These are phyloP conservation scores for Formicarius rufipectus DNA, from an alignment of 2,113 vertebrate species.

Conservation along the genomic window DNA sequence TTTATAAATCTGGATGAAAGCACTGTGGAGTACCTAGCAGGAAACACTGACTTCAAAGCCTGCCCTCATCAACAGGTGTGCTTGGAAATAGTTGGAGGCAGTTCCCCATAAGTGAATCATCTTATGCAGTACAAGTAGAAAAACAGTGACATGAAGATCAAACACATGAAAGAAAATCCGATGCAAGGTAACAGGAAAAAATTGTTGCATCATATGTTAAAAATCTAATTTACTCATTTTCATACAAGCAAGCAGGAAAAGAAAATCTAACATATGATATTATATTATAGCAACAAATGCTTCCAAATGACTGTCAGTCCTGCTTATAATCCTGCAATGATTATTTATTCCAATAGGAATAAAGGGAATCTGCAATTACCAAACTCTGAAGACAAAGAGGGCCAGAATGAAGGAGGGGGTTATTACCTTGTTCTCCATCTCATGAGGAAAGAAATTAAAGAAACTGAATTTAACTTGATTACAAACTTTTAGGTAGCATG, in stretches of 20 bases:
- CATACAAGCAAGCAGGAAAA: background rate
- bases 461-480: background rate
- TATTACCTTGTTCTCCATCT: background rate
- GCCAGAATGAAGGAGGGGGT: background rate
- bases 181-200: background rate
- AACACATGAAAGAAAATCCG: background rate
- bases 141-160: background rate
- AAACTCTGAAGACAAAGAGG: background rate
- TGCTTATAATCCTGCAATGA: background rate
- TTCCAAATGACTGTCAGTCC: background rate
- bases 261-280: background rate
- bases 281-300: background rate
- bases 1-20: background rate
- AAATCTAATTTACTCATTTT: background rate
- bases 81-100: background rate
- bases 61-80: background rate
- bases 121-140: background rate
- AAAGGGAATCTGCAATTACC: background rate
- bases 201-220: background rate
- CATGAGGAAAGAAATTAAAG: background rate
- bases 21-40: background rate
- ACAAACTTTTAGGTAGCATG: background rate
- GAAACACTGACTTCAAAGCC: background rate
- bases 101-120: background rate
- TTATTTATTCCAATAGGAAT: background rate